These are phyloP conservation scores for Vidua macroura DNA, from an alignment of 2,113 vertebrate species.

Conservation along the genomic window DNA sequence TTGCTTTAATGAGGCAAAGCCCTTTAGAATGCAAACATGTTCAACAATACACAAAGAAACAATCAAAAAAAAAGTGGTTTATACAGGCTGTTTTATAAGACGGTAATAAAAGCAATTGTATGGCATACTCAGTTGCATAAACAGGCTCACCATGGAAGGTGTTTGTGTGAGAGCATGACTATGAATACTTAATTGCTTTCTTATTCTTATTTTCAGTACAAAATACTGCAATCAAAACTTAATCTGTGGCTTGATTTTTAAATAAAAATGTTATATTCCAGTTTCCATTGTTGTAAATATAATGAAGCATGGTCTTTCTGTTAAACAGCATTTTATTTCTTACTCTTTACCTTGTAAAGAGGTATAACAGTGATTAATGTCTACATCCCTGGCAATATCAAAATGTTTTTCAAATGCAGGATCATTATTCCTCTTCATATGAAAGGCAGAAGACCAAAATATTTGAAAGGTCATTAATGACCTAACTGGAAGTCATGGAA, in stretches of 20 bases:
- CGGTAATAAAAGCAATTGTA: slow-evolving; percentile 55
- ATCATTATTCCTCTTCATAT: slow-evolving; percentile 3
- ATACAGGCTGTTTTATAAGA: slow-evolving; percentile 67
- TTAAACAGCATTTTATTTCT: not conserved
- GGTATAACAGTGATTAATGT: slow-evolving; percentile 14
- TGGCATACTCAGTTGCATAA: slow-evolving; percentile 50
- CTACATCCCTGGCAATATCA: not conserved
- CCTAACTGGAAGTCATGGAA: not conserved
- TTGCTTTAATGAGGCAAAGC: slow-evolving; percentile 74
- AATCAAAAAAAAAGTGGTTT: slow-evolving; percentile 73
- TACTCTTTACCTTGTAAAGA: not conserved
- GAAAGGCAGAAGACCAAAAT: slow-evolving; percentile 3
- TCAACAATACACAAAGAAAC: slow-evolving; percentile 74
- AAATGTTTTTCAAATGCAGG: slow-evolving; percentile 6
- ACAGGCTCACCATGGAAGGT: slow-evolving; percentile 65
- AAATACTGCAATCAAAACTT: slow-evolving; percentile 55
- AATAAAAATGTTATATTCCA: slow-evolving; percentile 30
- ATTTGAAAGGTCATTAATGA: not conserved
- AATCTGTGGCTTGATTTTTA: slow-evolving; percentile 47
- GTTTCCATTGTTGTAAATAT: slow-evolving; percentile 35
- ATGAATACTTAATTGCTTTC: slow-evolving; percentile 62
- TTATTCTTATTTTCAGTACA: slow-evolving; percentile 56
- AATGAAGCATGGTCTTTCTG: slow-evolving; percentile 30
- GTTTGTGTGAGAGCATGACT: slow-evolving; percentile 48
- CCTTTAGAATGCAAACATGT: slow-evolving; percentile 48